phyloP scores from a whole-genome alignment of 2,888 invertebrate genomes.

The Tetheella fluctuosa region DNA sequence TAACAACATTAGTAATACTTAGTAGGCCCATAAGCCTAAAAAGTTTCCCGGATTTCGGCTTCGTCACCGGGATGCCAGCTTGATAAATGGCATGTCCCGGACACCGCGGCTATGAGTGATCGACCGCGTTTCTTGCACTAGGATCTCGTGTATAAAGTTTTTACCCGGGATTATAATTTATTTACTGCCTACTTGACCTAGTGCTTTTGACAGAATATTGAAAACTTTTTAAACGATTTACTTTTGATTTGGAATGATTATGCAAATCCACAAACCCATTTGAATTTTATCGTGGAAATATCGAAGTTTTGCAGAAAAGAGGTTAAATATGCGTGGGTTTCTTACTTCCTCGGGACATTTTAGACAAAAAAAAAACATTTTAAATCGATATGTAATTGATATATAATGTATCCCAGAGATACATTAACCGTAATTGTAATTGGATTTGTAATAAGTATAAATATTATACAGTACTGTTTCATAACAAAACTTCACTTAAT shows the following conservation, averaged over 20 bases:
- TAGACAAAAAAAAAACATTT: no score
- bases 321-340: no score
- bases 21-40: conserved; percentile 17
- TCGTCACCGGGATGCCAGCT: conserved; percentile 34
- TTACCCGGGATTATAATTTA: conserved; percentile 35
- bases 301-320: no score
- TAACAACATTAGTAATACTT: not conserved
- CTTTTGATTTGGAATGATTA: not conserved
- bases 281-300: no score
- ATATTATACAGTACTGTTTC: no score
- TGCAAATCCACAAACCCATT: no score
- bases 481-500: no score
- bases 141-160: conserved; percentile 44
- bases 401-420: no score
- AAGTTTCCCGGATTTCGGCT: conserved; percentile 29
- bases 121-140: conserved; percentile 51
- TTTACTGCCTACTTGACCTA: conserved; percentile 8
- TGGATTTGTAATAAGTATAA: no score
- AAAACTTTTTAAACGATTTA: not conserved
- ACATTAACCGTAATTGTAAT: no score
- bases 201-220: not conserved
- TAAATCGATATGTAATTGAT: no score
- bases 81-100: conserved; percentile 59
- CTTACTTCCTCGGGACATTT: no score
- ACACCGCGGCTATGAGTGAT: conserved; percentile 59